Evolutionary conservation across 2,797 vertebrate genomes (phyloP), one percentile per base, ranked within the genome.

Genomic region (Tamandua tetradactyla): DNA sequence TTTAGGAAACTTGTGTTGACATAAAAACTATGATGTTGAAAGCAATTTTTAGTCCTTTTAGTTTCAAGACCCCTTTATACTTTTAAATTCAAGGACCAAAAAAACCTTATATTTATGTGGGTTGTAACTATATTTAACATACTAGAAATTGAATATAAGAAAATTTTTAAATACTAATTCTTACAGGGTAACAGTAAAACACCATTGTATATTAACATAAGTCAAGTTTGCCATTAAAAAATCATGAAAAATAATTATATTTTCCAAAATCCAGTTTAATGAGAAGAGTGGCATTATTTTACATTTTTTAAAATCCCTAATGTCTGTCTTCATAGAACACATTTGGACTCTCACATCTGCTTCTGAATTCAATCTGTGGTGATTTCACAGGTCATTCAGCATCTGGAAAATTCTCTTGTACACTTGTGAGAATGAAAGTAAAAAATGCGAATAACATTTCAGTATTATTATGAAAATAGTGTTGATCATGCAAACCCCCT

Each of bases 181-280:
- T 89, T 94, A 87, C 3, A 84, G 72, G 35, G 59, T 62, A 57
- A 75, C 25, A 83, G 55, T 25, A 71, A 59, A 75, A 61, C 92
- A 27, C 2, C 22, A 64, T 15, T 71, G 5, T 47, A 22, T 87
- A 25, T 42, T 95, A 83, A 74, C 18, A 18, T 44, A 81, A 62
- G 18, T 82, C 90, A 37, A 42, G 74, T 78, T 87, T 90, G 66
- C 78, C 32, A 74, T 61, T 59, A 72, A 93, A 80, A 71, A 66
- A 35, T 74, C 22, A 15, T 20, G 9, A 47, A 79, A 75, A 57
- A 57, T 7, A 86, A 14, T 79, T 79, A 5, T 20, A n/a, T 52
- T 86, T 95, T 76, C 37, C 14, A 82, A 93, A 93, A 55, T 30
- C 12, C 72, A 90, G 20, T 55, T 72, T 15, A 4, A 2, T 57